Evolutionary conservation across 2,797 vertebrate genomes (phyloP).

Genomic region (Cephalopachus bancanus): DNA sequence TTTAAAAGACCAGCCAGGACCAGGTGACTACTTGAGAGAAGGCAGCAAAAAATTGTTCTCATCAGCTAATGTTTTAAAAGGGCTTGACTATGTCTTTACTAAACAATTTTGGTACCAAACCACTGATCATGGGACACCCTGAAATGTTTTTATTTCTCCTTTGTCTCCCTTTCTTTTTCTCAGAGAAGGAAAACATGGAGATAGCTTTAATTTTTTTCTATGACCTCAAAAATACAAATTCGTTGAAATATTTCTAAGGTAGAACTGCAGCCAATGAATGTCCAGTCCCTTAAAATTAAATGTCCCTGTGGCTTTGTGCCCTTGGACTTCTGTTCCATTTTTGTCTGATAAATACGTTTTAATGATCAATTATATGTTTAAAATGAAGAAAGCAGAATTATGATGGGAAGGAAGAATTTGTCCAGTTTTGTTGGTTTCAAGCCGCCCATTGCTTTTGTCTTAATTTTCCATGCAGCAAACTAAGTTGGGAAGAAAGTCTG

Average conservation of each 20-base stretch:
- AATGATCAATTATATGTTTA: neutral
- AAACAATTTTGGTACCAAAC: slow-evolving; percentile 13
- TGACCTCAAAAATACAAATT: slow-evolving; percentile 27
- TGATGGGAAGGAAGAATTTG: slow-evolving; percentile 17
- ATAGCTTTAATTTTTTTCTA: neutral
- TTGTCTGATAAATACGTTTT: neutral
- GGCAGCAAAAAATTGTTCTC: too few relatives aligned
- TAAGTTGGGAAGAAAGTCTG: slow-evolving; percentile 49
- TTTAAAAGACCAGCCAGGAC: slow-evolving; percentile 47
- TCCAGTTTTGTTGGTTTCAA: slow-evolving; percentile 39
- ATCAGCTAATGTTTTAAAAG: slow-evolving; percentile 37
- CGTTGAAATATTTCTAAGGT: neutral
- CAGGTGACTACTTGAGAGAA: neutral
- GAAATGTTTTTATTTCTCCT: slow-evolving; percentile 28
- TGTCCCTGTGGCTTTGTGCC: slow-evolving; percentile 23
- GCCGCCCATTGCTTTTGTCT: neutral
- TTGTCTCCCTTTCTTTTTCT: slow-evolving; percentile 9
- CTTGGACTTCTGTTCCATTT: neutral
- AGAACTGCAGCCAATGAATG: slow-evolving; percentile 9
- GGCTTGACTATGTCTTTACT: neutral
- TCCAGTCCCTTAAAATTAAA: slow-evolving; percentile 59
- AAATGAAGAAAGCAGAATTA: slow-evolving; percentile 58
- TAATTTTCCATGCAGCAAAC: slow-evolving; percentile 36
- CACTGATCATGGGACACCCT: neutral
- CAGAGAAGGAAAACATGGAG: neutral